These are phyloP conservation scores for Drosophila siamana DNA, from an alignment of 2,888 invertebrate species.

Conservation along the genomic window DNA sequence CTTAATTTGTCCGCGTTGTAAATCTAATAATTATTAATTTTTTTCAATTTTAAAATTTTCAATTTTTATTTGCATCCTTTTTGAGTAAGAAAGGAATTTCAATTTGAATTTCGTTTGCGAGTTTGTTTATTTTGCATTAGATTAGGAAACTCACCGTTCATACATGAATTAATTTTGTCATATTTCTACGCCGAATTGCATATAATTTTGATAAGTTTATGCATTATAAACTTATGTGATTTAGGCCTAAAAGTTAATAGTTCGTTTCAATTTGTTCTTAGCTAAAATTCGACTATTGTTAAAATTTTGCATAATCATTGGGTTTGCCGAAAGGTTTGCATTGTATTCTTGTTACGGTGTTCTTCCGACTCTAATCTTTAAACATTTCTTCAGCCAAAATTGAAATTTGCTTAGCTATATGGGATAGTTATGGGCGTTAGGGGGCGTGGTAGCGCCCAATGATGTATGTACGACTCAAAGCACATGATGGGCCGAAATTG, in stretches of 20 bases:
- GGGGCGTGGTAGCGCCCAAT: constrained; percentile 41
- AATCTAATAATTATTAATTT: constrained; percentile 54
- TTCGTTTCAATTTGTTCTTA: constrained; percentile 69
- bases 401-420: neutral
- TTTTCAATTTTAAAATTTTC: constrained; percentile 19
- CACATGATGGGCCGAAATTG: constrained; percentile 71
- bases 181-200: constrained; percentile 66
- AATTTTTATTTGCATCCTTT: neutral
- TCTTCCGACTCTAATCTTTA: constrained; percentile 56
- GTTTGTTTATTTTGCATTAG: constrained; percentile 54
- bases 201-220: constrained; percentile 58
- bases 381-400: constrained; percentile 33
- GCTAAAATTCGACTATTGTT: constrained; percentile 83
- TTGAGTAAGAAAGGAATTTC: constrained; percentile 4
- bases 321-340: constrained; percentile 74
- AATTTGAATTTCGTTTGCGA: constrained; percentile 17
- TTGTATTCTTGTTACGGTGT: constrained; percentile 57
- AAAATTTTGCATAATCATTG: constrained; percentile 70
- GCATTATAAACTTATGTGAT: constrained; percentile 49
- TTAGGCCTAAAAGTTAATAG: constrained; percentile 67
- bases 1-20: constrained; percentile 61
- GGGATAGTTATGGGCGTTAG: constrained; percentile 52
- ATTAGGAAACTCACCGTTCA: constrained; percentile 84
- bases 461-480: constrained; percentile 40
- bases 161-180: constrained; percentile 71